These are phyloP conservation scores for Liparis tanakae DNA, from an alignment of 2,797 vertebrate genomes.

Conservation along the genomic window DNA sequence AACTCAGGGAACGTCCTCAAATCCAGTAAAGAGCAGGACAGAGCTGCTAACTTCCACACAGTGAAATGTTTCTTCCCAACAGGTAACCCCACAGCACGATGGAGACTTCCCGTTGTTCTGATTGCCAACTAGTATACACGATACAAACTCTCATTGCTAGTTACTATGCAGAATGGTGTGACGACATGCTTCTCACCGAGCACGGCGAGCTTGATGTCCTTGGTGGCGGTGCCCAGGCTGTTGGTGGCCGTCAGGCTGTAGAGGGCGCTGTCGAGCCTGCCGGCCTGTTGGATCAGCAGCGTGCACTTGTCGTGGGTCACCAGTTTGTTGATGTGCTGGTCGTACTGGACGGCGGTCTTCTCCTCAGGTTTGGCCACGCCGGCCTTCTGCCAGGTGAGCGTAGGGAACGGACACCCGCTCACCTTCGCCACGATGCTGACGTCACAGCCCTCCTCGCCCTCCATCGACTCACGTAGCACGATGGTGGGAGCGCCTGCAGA, in stretches of 20 bases:
- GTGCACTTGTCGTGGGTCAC: slow-evolving; percentile 92
- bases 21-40: neutral
- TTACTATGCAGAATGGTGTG: too few relatives aligned
- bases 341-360: slow-evolving; percentile 88
- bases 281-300: slow-evolving; percentile 92
- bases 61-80: too few relatives aligned
- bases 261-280: slow-evolving; percentile 90
- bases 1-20: neutral
- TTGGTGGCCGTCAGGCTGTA: slow-evolving; percentile 94
- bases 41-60: too few relatives aligned
- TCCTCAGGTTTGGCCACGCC: slow-evolving; percentile 89
- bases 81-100: too few relatives aligned
- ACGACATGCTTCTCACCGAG: slow-evolving; percentile 82
- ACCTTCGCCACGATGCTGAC: slow-evolving; percentile 92
- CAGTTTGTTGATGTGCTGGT: slow-evolving; percentile 94
- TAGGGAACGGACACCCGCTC: slow-evolving; percentile 96
- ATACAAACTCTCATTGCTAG: too few relatives aligned
- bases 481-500: slow-evolving; percentile 90
- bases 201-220: slow-evolving; percentile 92
- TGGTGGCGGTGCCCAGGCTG: slow-evolving; percentile 90
- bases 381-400: slow-evolving; percentile 92
- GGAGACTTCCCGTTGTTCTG: neutral
- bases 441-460: slow-evolving; percentile 93
- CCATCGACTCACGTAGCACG: slow-evolving; percentile 91
- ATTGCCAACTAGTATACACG: neutral